Conservation (phyloP, 2,888 invertebrate genomes). For the Acleris cristana region DNA sequence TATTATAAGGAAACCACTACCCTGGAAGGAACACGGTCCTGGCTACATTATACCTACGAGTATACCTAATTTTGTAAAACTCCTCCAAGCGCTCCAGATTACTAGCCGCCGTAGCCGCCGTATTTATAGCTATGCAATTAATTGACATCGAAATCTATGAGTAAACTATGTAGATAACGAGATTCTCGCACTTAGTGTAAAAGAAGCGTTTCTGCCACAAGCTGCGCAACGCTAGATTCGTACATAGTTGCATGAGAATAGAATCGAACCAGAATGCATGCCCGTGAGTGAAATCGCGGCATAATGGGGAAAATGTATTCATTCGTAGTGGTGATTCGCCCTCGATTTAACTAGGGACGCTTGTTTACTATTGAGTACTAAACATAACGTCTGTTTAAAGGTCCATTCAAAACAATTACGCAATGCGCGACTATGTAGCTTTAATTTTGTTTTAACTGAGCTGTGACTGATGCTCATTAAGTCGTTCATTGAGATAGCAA, state of each 20-base stretch:
- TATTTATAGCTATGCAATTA: slow-evolving; percentile 5
- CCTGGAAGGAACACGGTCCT: too few species aligned
- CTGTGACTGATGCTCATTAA: too few species aligned
- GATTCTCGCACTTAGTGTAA: background rate
- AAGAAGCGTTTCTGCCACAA: too few species aligned
- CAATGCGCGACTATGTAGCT: too few species aligned
- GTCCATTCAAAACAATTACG: too few species aligned
- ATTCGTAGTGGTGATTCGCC: background rate
- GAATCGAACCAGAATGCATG: background rate
- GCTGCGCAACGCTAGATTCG: too few species aligned
- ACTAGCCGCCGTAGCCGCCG: background rate
- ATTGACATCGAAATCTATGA: background rate
- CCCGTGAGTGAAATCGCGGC: background rate
- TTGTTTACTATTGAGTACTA: background rate
- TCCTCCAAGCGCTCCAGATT: background rate
- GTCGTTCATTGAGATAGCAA: too few species aligned
- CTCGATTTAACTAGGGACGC: background rate
- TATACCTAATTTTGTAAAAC: background rate
- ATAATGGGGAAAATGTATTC: background rate
- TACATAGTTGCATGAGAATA: background rate
- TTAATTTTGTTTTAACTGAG: too few species aligned
- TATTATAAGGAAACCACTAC: too few species aligned
- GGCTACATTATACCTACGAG: background rate
- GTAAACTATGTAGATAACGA: background rate
- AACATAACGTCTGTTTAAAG: too few species aligned